Base-by-base conservation (phyloP, 2,888 invertebrate genomes). In the Drosophila villosipedis region DNA sequence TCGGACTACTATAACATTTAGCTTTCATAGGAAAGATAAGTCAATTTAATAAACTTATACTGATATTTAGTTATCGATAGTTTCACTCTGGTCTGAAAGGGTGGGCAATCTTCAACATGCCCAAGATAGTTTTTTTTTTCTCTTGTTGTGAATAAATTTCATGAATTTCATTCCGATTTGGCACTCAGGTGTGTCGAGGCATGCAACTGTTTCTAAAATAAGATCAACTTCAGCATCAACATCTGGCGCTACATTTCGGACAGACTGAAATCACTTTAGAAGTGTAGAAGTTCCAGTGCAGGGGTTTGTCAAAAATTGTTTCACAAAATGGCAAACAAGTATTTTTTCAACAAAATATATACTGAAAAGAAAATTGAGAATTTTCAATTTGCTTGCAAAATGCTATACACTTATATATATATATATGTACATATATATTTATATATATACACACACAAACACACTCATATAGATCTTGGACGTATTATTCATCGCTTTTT, bases 401-500 rank as follows among this genome's bases (percentile, higher is more conserved):
- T 80, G 47, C 67, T 63, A 53, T 37, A 64, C 61, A 55, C 55
- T 33, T 25, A 25, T 25, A 25, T 25, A 28, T 3, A 3, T 25
- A 25, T 66, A 61, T 73, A 43, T 61, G 49, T 65, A 25, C 47
- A 5, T 43, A 59, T 30, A 39, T 30, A 39, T 39, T 50, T 31
- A 59, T 30, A 39, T 30, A 39, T 49, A 55, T 54, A 71, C 19
- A 55, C 19, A 37, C 35, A 28, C 7, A 37, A 16, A 22, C 30
- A 68, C 12, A 73, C 57, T 57, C 47, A 54, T 52, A 28, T 10
- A 57, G 54, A 64, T 55, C 43, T 67, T 37, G 54, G 39, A 39
- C 41, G 61, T 50, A 80, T 79, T 90, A 90, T 75, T 84, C 88
- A 88, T 85, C 80, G 65, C 63, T 58, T 68, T 50, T 55, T 37